Percentiles rank a stretch among this genome's conserved stretches.
These are phyloP conservation scores for Pyrocephalus nanus DNA, from an alignment of 2,797 vertebrate species.

Conservation along the genomic window DNA sequence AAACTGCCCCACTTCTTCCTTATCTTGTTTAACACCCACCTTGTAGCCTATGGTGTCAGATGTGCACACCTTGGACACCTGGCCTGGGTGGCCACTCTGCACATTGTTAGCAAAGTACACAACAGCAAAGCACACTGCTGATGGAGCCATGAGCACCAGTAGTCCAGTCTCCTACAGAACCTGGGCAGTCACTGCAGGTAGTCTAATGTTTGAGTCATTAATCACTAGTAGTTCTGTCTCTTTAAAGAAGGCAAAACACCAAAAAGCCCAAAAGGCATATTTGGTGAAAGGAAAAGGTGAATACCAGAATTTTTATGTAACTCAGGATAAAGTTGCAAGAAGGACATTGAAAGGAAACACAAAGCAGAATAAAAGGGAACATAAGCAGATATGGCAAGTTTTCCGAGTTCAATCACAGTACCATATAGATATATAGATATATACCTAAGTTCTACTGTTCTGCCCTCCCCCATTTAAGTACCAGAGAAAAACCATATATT, in stretches of 20 bases:
- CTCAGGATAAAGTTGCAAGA: background rate
- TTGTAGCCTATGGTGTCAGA: background rate
- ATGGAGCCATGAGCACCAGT: too few relatives aligned
- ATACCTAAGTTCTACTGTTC: background rate
- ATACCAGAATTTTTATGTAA: background rate
- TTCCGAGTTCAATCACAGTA: background rate
- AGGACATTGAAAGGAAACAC: background rate
- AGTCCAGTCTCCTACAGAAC: too few relatives aligned
- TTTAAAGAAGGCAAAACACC: background rate
- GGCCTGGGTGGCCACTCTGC: background rate
- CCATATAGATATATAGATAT: background rate
- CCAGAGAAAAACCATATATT: background rate
- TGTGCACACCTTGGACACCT: background rate
- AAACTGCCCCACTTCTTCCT: too few relatives aligned
- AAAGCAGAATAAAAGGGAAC: background rate
- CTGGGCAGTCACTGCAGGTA: too few relatives aligned
- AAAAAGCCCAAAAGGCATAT: background rate
- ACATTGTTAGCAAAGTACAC: too few relatives aligned
- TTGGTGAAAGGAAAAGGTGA: background rate
- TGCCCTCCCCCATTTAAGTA: background rate
- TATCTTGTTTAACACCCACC: background rate
- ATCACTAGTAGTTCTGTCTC: background rate
- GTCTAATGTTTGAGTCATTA: background rate
- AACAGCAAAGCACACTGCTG: too few relatives aligned
- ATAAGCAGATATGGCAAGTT: background rate